Percentiles rank a stretch among this genome's conserved stretches.
phyloP scores from a whole-genome alignment of 2,113 vertebrate genomes.

The Dromiciops gliroides region DNA sequence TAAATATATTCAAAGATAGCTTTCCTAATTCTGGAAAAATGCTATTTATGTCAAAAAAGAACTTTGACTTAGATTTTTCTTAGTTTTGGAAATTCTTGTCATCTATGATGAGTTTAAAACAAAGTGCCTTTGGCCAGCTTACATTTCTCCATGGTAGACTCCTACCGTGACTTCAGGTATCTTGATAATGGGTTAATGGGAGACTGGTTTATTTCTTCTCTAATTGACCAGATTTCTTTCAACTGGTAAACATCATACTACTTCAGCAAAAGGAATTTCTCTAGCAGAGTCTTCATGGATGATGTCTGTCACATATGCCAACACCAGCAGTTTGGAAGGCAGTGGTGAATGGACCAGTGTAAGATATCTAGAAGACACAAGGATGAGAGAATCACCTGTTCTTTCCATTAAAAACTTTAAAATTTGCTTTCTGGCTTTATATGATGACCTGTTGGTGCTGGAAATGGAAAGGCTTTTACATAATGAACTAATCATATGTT shows the following conservation, averaged over 20 bases:
- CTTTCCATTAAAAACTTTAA: constrained; percentile 75
- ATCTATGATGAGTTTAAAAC: constrained; percentile 72
- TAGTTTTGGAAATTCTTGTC: constrained; percentile 69
- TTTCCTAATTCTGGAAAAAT: constrained; percentile 58
- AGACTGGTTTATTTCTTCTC: constrained; percentile 81
- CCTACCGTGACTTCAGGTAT: constrained; percentile 79
- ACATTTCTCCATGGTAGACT: constrained; percentile 79
- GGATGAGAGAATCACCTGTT: constrained; percentile 78
- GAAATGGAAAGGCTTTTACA: constrained; percentile 73
- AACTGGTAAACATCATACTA: constrained; percentile 79
- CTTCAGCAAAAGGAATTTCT: constrained; percentile 79
- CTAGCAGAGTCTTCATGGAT: constrained; percentile 81
- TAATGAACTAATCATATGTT: constrained; percentile 65
- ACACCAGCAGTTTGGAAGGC: constrained; percentile 80
- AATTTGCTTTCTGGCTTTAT: constrained; percentile 68
- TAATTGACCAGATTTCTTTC: constrained; percentile 83
- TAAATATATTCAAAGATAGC: constrained; percentile 61
- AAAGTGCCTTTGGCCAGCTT: constrained; percentile 74
- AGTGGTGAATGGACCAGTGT: constrained; percentile 80
- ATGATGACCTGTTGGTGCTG: constrained; percentile 61
- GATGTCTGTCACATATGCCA: constrained; percentile 76
- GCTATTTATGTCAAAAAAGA: constrained; percentile 65
- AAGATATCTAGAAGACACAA: constrained; percentile 79
- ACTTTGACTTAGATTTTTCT: constrained; percentile 60
- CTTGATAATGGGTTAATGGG: constrained; percentile 75